A percentile compares a stretch with the other conserved stretches of the same genome.
Evolutionary conservation across 2,888 invertebrate species (phyloP).

Genomic region (Dasypogon diadema): DNA sequence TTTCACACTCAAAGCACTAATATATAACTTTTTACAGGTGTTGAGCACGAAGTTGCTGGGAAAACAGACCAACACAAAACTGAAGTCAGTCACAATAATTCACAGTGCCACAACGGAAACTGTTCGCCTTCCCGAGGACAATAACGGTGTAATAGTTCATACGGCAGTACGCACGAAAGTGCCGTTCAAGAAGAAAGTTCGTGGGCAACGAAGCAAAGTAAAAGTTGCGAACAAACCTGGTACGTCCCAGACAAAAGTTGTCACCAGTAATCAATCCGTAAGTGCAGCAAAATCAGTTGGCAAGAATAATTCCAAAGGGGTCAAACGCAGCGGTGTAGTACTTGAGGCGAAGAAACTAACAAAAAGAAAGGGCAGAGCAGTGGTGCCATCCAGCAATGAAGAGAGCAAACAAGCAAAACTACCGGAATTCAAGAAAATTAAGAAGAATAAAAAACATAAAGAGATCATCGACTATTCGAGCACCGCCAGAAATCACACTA

Average conservation of each 20-base stretch:
- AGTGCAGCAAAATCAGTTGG: constrained; percentile 4
- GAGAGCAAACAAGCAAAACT: constrained; percentile 69
- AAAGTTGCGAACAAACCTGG: constrained; percentile 58
- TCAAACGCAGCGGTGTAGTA: constrained; percentile 49
- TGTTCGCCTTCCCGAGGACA: constrained; percentile 83
- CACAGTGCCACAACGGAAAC: constrained; percentile 92
- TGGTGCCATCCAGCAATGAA: constrained; percentile 70
- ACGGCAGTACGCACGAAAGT: constrained; percentile 88
- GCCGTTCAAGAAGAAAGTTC: constrained; percentile 87
- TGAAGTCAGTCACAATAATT: constrained; percentile 89
- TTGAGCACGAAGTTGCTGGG: constrained; percentile 84
- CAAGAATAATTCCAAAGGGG: constrained; percentile 19
- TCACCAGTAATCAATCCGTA: background rate
- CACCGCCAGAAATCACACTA: constrained; percentile 69
- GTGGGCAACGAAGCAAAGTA: constrained; percentile 64
- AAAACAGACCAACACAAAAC: constrained; percentile 82
- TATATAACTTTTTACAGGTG: constrained; percentile 77
- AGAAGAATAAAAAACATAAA: constrained; percentile 72
- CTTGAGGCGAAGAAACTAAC: constrained; percentile 63
- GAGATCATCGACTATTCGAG: constrained; percentile 83
- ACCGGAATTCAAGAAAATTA: constrained; percentile 67
- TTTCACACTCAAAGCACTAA: too few species aligned
- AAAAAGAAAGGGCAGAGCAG: constrained; percentile 69
- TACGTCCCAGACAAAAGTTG: constrained; percentile 58
- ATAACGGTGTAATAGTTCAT: constrained; percentile 83